These are phyloP conservation scores for Seriola dumerili DNA, from an alignment of 2,113 vertebrate genomes.

Conservation along the genomic window DNA sequence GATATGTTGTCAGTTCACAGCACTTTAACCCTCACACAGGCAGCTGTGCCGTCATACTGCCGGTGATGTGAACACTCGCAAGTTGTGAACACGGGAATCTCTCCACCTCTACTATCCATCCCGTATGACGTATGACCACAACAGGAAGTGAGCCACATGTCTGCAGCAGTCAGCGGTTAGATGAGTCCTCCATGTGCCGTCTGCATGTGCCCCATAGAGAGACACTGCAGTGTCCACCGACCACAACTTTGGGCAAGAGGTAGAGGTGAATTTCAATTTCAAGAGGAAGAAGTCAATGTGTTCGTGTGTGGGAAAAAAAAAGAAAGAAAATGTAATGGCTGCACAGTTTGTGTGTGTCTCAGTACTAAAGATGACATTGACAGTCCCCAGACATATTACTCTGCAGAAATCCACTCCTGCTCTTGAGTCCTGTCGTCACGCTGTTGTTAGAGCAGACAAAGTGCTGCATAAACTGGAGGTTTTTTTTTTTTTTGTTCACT, in stretches of 20 bases:
- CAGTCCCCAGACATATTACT: background rate
- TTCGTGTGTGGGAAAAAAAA: too few species aligned
- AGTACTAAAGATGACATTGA: background rate
- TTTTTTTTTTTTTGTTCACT: slow-evolving; percentile 51
- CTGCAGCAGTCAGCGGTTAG: slow-evolving; percentile 2
- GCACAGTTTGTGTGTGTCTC: background rate
- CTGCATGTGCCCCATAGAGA: background rate
- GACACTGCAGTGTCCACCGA: background rate
- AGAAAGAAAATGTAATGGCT: background rate
- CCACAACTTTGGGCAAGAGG: background rate
- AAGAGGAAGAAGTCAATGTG: background rate
- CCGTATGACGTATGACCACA: background rate
- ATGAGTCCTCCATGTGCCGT: background rate
- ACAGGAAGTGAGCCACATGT: slow-evolving; percentile 36
- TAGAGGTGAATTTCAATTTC: background rate
- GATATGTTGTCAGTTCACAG: background rate
- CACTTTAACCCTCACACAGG: too few species aligned
- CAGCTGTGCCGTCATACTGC: background rate
- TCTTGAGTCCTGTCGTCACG: slow-evolving; percentile 1
- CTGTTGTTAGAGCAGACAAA: slow-evolving; percentile 26
- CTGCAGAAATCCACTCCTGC: background rate
- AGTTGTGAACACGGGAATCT: slow-evolving; percentile 9
- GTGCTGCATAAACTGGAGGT: slow-evolving; percentile 6
- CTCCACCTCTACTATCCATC: slow-evolving; percentile 14
- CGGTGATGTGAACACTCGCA: background rate